Evolutionary conservation across 2,888 invertebrate species (phyloP).

Genomic region (Netelia inedita): DNA sequence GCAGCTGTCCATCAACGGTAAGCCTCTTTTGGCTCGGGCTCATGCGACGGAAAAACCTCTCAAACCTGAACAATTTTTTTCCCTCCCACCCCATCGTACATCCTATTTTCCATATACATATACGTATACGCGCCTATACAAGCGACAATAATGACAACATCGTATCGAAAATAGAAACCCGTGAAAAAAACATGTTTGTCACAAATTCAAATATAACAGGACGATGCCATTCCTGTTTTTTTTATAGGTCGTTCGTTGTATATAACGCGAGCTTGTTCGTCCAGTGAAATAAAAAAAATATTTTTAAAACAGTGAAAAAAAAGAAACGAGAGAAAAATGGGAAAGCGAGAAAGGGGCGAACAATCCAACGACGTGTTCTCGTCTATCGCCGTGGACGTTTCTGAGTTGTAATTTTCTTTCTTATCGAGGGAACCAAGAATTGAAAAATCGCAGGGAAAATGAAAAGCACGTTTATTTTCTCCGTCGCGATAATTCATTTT

Average conservation of each 20-base stretch:
- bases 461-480: neutral
- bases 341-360: neutral
- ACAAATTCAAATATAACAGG: conserved; percentile 3
- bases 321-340: conserved; percentile 21
- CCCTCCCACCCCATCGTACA: neutral
- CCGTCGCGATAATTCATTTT: neutral
- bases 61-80: conserved; percentile 20
- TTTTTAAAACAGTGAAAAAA: neutral
- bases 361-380: neutral
- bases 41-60: conserved; percentile 21
- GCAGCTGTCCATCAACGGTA: conserved; percentile 51
- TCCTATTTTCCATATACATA: neutral
- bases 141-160: conserved; percentile 22
- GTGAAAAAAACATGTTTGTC: conserved; percentile 30
- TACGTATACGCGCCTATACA: neutral
- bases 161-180: conserved; percentile 17
- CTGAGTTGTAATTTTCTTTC: neutral
- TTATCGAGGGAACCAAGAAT: neutral
- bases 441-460: neutral
- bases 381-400: neutral
- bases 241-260: neutral
- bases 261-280: conserved; percentile 6
- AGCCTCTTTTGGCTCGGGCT: conserved; percentile 54
- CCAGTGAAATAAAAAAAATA: conserved; percentile 20
- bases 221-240: neutral